These are phyloP conservation scores for Philypnodon macrostomus DNA, from an alignment of 2,797 vertebrate species.

Conservation along the genomic window DNA sequence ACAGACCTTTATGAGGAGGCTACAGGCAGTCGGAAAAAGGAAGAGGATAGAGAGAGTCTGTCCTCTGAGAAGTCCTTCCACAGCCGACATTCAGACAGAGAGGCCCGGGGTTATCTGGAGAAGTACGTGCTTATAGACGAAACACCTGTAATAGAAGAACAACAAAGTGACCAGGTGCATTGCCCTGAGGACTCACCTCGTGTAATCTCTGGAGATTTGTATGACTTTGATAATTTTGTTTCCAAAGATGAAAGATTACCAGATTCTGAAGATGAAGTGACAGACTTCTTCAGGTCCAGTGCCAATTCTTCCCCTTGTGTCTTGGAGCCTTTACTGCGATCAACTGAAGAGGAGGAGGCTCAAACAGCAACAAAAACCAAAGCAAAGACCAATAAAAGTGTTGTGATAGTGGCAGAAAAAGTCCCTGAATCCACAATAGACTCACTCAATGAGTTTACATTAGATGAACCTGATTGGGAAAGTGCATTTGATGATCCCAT, in stretches of 20 bases:
- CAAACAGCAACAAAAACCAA: slow-evolving; percentile 25
- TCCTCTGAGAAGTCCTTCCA: slow-evolving; percentile 85
- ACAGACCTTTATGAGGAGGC: slow-evolving; percentile 89
- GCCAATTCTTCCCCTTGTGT: slow-evolving; percentile 73
- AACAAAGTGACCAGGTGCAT: slow-evolving; percentile 18
- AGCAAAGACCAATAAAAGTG: slow-evolving; percentile 44
- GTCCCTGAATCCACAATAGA: slow-evolving; percentile 23
- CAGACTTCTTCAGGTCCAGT: slow-evolving; percentile 75
- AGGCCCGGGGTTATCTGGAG: slow-evolving; percentile 90
- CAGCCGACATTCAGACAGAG: slow-evolving; percentile 83
- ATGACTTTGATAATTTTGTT: slow-evolving; percentile 38
- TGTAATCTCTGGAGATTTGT: slow-evolving; percentile 50
- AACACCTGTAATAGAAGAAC: slow-evolving; percentile 65
- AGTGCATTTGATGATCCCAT: slow-evolving; percentile 24
- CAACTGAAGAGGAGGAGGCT: slow-evolving; percentile 27
- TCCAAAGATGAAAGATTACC: slow-evolving; percentile 20
- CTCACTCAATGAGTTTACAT: slow-evolving; percentile 38
- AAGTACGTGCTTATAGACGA: slow-evolving; percentile 91
- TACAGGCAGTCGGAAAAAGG: slow-evolving; percentile 72
- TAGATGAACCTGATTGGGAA: slow-evolving; percentile 66
- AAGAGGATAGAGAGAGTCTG: slow-evolving; percentile 82
- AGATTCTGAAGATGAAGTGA: slow-evolving; percentile 65
- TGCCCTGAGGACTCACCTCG: slow-evolving; percentile 28
- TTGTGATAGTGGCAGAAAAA: slow-evolving; percentile 25
- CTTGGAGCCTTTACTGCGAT: slow-evolving; percentile 43